Conservation (phyloP, 2,113 vertebrate species). For the Thamnophis sirtalis region DNA sequence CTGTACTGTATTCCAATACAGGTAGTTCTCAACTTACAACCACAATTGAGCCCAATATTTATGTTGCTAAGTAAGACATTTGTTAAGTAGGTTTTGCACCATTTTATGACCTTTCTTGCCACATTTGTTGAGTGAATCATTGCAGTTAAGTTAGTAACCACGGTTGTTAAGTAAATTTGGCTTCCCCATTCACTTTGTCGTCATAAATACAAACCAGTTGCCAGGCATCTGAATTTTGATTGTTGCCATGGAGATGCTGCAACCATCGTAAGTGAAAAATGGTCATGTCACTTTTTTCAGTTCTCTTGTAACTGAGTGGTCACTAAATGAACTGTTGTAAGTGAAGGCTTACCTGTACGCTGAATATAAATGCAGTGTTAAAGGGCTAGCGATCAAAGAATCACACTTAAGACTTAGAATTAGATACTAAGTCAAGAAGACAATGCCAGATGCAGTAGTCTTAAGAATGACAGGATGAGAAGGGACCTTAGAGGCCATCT, state of each 20-base stretch:
- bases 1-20: not conserved
- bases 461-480: not conserved
- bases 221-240: not conserved
- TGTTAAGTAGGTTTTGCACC: not conserved
- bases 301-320: not conserved
- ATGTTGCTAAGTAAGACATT: not conserved
- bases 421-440: too few relatives aligned
- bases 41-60: not conserved
- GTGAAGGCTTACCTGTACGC: not conserved
- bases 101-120: not conserved
- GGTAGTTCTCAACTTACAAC: not conserved
- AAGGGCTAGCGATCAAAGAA: not conserved
- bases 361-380: not conserved
- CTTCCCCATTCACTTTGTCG: not conserved
- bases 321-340: not conserved
- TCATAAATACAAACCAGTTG: not conserved
- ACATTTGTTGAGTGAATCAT: not conserved
- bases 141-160: not conserved
- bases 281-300: not conserved
- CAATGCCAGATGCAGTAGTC: not conserved
- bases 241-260: not conserved
- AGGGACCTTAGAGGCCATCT: not conserved
- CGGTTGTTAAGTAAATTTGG: not conserved
- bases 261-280: not conserved
- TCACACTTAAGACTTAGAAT: not conserved